Percentiles rank a stretch among this genome's conserved stretches.
Conservation (phyloP, 2,888 invertebrate species). For the Molanna angustata region DNA sequence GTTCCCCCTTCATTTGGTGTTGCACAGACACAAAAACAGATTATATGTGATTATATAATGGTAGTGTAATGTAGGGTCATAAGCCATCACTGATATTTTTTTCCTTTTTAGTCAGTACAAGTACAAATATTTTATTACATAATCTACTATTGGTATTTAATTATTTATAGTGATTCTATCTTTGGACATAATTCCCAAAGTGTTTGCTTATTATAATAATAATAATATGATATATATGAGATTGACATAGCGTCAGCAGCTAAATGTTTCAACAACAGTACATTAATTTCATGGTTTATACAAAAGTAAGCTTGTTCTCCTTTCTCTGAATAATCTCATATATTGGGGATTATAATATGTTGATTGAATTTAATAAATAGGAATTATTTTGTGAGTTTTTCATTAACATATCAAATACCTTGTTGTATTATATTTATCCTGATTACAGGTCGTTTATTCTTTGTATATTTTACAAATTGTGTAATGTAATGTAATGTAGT, state of each 20-base stretch:
- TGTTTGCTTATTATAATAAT: background rate
- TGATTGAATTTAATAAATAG: too few species aligned
- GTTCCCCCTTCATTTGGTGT: constrained; percentile 18
- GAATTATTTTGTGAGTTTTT: constrained; percentile 30
- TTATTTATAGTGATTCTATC: constrained; percentile 47
- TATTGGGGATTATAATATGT: constrained; percentile 2
- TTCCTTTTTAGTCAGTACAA: constrained; percentile 81
- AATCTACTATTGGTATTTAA: constrained; percentile 55
- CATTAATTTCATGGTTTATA: too few species aligned
- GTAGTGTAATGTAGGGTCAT: constrained; percentile 6
- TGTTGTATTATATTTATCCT: constrained; percentile 29
- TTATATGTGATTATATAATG: background rate
- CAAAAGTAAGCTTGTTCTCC: too few species aligned
- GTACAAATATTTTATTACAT: constrained; percentile 75
- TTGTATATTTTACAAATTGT: constrained; percentile 30
- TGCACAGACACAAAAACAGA: background rate
- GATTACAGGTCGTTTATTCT: constrained; percentile 29
- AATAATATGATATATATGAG: too few species aligned
- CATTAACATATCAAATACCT: constrained; percentile 32
- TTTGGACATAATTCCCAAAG: constrained; percentile 13
- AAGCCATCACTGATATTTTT: constrained; percentile 39
- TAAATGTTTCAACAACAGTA: too few species aligned
- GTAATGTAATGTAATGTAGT: constrained; percentile 9
- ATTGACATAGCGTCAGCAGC: too few species aligned
- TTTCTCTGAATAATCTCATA: constrained; percentile 1